phyloP scores from a whole-genome alignment of 2,797 vertebrate species.

The Tapirus indicus region DNA sequence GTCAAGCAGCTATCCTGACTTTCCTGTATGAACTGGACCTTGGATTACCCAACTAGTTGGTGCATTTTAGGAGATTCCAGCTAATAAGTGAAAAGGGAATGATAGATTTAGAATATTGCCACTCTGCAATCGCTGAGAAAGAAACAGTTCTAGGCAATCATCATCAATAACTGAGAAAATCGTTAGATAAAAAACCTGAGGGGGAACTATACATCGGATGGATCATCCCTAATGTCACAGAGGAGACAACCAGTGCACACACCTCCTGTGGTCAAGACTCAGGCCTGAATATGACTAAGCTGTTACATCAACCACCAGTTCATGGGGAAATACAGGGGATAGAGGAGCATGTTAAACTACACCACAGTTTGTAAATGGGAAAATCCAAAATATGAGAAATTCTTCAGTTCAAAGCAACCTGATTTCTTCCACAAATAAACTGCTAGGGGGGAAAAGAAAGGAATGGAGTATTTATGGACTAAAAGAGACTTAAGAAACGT shows the following conservation, averaged over 20 bases:
- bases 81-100: not conserved
- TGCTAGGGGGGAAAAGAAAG: too few species aligned
- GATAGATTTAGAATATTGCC: not conserved
- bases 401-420: not conserved
- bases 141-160: not conserved
- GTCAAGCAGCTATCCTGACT: not conserved
- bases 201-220: not conserved
- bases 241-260: not conserved
- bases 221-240: not conserved
- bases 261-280: not conserved
- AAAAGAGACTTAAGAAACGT: not conserved
- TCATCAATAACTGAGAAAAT: not conserved
- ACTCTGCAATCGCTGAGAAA: not conserved
- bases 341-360: not conserved
- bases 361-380: not conserved
- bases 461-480: not conserved
- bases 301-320: not conserved
- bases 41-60: not conserved
- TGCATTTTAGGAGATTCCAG: not conserved
- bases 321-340: not conserved
- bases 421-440: not conserved
- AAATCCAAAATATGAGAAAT: not conserved
- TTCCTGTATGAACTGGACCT: not conserved
- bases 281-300: not conserved
- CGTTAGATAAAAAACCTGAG: not conserved